Conservation (phyloP, 2,797 vertebrate genomes). For the Fratercula arctica region DNA sequence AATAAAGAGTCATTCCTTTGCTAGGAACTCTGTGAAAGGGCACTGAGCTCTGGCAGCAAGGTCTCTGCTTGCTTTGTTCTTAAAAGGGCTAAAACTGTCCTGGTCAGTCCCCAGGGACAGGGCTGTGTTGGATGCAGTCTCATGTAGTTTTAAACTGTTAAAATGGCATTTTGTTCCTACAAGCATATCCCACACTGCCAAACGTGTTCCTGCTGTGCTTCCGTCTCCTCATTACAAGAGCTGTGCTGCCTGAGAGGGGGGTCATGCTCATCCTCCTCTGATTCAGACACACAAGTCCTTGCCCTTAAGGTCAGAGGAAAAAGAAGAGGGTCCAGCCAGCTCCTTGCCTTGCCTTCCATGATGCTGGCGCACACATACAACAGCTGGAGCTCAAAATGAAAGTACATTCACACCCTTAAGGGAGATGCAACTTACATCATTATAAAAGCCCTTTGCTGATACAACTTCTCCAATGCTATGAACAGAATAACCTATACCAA, state of each 20-base stretch:
- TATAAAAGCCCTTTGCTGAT: neutral
- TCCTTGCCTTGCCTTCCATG: neutral
- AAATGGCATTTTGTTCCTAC: slow-evolving; percentile 11
- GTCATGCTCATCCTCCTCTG: neutral
- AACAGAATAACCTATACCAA: neutral
- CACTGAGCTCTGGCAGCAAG: slow-evolving; percentile 9
- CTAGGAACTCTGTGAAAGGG: slow-evolving; percentile 25
- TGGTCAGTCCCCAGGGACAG: neutral
- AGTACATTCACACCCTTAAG: neutral
- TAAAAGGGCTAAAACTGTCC: neutral
- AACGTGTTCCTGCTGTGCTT: neutral
- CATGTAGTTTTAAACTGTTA: neutral
- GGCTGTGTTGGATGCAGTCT: neutral
- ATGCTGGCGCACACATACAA: neutral
- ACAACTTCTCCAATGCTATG: neutral
- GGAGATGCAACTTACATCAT: neutral
- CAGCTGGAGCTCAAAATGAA: neutral
- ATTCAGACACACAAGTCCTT: neutral
- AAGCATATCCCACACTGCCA: neutral
- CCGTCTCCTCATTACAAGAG: neutral
- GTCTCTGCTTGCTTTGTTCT: slow-evolving; percentile 27
- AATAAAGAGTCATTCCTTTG: slow-evolving; percentile 17
- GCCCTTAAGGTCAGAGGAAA: neutral
- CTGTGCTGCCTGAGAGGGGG: neutral
- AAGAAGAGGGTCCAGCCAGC: neutral